These are phyloP conservation scores for Athripsodes cinereus DNA, from an alignment of 2,888 invertebrate genomes.

Conservation along the genomic window DNA sequence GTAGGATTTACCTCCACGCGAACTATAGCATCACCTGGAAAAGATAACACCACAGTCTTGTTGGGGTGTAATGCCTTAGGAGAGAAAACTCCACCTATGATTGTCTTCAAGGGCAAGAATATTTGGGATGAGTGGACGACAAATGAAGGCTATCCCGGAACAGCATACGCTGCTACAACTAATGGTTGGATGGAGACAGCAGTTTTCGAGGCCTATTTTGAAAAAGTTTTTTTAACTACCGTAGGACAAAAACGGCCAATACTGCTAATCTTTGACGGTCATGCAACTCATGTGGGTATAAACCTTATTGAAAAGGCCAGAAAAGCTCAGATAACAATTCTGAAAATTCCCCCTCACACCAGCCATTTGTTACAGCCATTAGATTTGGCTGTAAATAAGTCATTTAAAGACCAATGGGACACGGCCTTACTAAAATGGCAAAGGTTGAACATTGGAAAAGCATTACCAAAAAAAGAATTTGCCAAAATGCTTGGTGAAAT, in stretches of 20 bases:
- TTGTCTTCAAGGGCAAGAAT: slow-evolving; percentile 27
- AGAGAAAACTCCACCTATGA: slow-evolving; percentile 26
- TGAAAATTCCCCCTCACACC: slow-evolving; percentile 9
- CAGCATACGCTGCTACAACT: slow-evolving; percentile 31
- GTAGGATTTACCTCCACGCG: slow-evolving; percentile 3
- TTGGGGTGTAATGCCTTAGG: slow-evolving; percentile 3
- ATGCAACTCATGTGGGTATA: slow-evolving; percentile 8
- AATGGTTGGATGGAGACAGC: slow-evolving; percentile 31
- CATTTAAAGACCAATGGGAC: slow-evolving; percentile 10
- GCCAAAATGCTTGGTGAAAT: not conserved
- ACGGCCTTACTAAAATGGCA: slow-evolving; percentile 1
- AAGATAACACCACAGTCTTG: not conserved
- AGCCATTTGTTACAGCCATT: slow-evolving; percentile 11
- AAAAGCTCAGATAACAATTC: slow-evolving; percentile 2
- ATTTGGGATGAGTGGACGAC: slow-evolving; percentile 30
- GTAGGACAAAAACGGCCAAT: slow-evolving; percentile 30
- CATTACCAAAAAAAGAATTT: slow-evolving; percentile 7
- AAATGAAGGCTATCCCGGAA: slow-evolving; percentile 24
- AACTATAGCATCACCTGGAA: slow-evolving; percentile 1
- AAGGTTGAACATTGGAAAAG: not conserved
- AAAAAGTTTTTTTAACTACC: slow-evolving; percentile 4
- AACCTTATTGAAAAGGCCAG: slow-evolving; percentile 6
- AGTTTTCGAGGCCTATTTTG: slow-evolving; percentile 8
- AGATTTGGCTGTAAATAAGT: slow-evolving; percentile 10
- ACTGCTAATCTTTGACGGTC: slow-evolving; percentile 4